phyloP scores from a whole-genome alignment of 2,113 vertebrate genomes.

The Megaptera novaeangliae region DNA sequence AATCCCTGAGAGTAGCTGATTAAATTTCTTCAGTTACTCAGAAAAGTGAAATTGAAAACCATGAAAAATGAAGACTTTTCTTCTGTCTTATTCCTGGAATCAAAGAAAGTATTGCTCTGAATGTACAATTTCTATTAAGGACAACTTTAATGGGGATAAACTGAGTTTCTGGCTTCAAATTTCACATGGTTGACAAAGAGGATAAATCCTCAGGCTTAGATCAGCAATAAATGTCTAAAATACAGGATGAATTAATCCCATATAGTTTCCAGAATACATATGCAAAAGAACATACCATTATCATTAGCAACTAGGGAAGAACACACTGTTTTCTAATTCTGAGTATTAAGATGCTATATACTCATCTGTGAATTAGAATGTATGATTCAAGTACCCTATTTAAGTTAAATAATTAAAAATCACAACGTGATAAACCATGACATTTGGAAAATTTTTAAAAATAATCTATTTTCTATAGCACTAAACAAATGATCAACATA shows the following conservation, averaged over 20 bases:
- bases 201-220: neutral
- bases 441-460: neutral
- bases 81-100: neutral
- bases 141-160: neutral
- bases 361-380: neutral
- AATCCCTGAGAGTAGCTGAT: neutral
- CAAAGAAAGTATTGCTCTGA: neutral
- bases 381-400: neutral
- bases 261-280: neutral
- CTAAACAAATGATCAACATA: neutral
- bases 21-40: neutral
- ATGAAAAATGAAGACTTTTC: neutral
- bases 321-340: neutral
- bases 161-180: neutral
- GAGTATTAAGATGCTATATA: neutral
- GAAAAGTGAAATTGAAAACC: neutral
- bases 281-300: neutral
- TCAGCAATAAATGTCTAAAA: neutral
- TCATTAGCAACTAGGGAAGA: neutral
- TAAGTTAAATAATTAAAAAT: neutral
- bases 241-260: neutral
- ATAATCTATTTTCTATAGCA: neutral
- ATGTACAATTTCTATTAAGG: neutral
- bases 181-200: neutral
- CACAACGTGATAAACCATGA: neutral